Percentiles rank a stretch among this genome's conserved stretches.
Evolutionary conservation across 1,140 invertebrate species (phyloP).

Genomic region (Acarapis woodi): DNA sequence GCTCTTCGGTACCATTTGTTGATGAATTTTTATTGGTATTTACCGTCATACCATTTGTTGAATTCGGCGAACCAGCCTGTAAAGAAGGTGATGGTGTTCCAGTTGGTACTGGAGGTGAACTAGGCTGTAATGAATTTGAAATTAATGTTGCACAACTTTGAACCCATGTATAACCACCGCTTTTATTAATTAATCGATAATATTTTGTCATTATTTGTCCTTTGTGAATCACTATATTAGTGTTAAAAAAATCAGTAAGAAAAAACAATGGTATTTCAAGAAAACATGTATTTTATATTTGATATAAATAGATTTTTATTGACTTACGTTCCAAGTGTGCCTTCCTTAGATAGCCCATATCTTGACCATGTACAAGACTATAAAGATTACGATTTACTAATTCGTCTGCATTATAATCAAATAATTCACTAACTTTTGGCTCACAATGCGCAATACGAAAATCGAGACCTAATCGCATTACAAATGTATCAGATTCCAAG

Average conservation of each 20-base stretch:
- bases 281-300: neutral
- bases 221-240: constrained; percentile 57
- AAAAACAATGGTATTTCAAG: neutral
- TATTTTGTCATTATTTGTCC: constrained; percentile 87
- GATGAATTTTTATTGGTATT: neutral
- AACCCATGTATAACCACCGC: constrained; percentile 76
- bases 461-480: constrained; percentile 76
- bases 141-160: constrained; percentile 88
- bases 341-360: constrained; percentile 67
- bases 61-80: neutral
- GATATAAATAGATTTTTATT: neutral
- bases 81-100: neutral
- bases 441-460: constrained; percentile 88
- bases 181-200: constrained; percentile 79
- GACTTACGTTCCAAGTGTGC: constrained; percentile 72
- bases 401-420: constrained; percentile 76
- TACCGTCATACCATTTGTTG: neutral
- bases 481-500: constrained; percentile 83
- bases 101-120: neutral
- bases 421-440: constrained; percentile 63
- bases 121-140: constrained; percentile 38
- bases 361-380: constrained; percentile 72
- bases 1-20: constrained; percentile 4
- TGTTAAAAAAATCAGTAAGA: neutral
- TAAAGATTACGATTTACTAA: constrained; percentile 75